Percentiles rank a stretch among this genome's conserved stretches.
Conservation (phyloP, 2,113 vertebrate genomes). For the Chaenocephalus aceratus region DNA sequence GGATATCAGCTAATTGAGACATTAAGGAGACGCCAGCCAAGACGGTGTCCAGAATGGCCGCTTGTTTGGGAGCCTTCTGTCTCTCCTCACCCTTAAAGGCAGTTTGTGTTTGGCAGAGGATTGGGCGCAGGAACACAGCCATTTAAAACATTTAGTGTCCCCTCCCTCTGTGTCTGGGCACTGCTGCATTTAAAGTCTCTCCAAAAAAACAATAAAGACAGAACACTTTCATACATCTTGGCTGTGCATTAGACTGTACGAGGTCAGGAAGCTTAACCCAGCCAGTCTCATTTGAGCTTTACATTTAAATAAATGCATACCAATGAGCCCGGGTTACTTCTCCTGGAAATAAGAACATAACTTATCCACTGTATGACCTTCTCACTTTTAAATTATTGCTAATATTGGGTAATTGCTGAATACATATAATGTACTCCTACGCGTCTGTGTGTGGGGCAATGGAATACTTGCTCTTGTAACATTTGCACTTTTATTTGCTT, state of each 20-base stretch:
- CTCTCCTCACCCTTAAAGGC: conserved; percentile 43
- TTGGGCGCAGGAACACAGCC: background rate
- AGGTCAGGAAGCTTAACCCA: conserved; percentile 49
- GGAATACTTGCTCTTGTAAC: no score
- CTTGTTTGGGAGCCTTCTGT: conserved; percentile 43
- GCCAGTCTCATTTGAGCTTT: conserved; percentile 36
- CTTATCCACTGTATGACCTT: background rate
- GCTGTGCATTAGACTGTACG: background rate
- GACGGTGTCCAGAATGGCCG: conserved; percentile 24
- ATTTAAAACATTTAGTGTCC: conserved; percentile 1
- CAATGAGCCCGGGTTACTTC: conserved; percentile 48
- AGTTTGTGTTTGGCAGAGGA: conserved; percentile 3
- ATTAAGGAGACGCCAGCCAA: conserved; percentile 40
- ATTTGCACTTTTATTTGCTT: no score
- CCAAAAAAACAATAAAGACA: background rate
- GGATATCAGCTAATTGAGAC: conserved; percentile 61
- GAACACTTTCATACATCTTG: conserved; percentile 9
- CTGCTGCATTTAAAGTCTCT: conserved; percentile 17
- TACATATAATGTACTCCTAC: conserved; percentile 18
- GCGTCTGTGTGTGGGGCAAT: background rate
- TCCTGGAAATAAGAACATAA: conserved; percentile 40
- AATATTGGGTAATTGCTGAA: conserved; percentile 45
- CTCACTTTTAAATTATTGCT: conserved; percentile 34
- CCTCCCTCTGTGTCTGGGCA: conserved; percentile 8
- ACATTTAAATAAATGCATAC: conserved; percentile 68